Conservation (phyloP, 2,113 vertebrate genomes). For the Petrocephalus microphthalmus region DNA sequence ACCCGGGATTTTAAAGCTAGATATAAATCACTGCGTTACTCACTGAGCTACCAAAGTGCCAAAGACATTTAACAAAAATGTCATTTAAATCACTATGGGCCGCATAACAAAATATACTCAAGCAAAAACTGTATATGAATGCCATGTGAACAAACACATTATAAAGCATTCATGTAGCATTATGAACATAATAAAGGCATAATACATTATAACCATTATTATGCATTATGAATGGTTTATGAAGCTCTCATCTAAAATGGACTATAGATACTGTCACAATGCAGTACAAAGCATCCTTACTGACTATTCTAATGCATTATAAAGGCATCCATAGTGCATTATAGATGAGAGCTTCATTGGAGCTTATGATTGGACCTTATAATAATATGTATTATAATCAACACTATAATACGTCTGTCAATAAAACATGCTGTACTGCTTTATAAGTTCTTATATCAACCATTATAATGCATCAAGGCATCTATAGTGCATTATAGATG, state of each 20-base stretch:
- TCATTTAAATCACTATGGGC: neutral
- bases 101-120: neutral
- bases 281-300: neutral
- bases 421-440: neutral
- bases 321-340: neutral
- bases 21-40: neutral
- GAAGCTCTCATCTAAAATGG: neutral
- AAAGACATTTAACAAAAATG: neutral
- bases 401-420: neutral
- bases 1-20: neutral
- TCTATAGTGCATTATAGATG: neutral
- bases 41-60: neutral
- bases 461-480: neutral
- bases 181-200: neutral
- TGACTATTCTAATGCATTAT: neutral
- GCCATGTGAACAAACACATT: neutral
- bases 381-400: neutral
- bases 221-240: neutral
- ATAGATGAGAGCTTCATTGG: neutral
- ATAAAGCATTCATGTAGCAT: neutral
- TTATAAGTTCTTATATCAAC: neutral
- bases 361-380: neutral
- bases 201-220: neutral
- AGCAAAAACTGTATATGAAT: neutral
- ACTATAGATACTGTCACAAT: neutral